phyloP scores from a whole-genome alignment of 2,113 vertebrate species.

The Clarias macrocephalus region DNA sequence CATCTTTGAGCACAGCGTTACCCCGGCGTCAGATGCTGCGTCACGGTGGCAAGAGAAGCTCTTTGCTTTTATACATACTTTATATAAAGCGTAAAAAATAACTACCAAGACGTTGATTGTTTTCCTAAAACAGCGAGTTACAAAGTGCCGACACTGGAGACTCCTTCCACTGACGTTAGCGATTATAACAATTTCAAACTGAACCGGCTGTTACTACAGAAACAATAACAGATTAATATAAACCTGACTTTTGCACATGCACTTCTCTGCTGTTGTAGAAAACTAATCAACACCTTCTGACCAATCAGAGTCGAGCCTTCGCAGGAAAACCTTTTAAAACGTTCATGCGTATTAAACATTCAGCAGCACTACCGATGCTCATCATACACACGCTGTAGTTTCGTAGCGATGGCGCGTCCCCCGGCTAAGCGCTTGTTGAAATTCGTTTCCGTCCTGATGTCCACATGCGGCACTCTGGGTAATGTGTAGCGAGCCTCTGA shows the following conservation, averaged over 20 bases:
- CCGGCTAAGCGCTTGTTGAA: conserved; percentile 18
- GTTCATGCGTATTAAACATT: neutral
- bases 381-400: neutral
- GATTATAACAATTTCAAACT: neutral
- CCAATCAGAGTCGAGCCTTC: neutral
- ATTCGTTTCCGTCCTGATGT: neutral
- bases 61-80: neutral
- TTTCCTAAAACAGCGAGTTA: neutral
- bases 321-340: neutral
- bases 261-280: neutral
- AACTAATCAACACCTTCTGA: neutral
- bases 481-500: conserved; percentile 34
- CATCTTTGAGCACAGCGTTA: neutral
- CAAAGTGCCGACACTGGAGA: neutral
- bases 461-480: conserved; percentile 22
- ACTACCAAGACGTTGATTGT: neutral
- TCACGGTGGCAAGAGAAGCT: neutral
- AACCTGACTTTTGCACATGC: neutral
- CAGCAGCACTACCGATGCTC: neutral
- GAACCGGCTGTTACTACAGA: neutral
- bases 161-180: neutral
- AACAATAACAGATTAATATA: neutral
- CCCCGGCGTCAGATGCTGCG: neutral
- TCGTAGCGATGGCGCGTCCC: neutral
- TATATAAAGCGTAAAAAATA: neutral